Conservation (phyloP, 2,888 invertebrate species). For the Oscheius myriophilus region DNA sequence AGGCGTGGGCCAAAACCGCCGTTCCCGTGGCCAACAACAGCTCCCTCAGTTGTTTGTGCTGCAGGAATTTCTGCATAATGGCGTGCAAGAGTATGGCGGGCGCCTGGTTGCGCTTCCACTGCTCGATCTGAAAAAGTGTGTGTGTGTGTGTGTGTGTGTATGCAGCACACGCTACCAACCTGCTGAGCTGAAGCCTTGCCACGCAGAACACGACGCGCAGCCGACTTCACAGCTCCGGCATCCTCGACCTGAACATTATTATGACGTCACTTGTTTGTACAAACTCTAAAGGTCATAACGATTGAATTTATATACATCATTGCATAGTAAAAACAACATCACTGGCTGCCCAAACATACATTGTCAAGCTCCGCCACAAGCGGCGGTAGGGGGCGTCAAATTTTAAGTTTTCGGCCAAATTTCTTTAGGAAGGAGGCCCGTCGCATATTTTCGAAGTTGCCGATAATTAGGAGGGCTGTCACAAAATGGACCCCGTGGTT, state of each 20-base stretch:
- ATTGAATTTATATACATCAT: too few species aligned
- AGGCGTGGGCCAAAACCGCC: constrained; percentile 45
- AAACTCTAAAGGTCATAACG: too few species aligned
- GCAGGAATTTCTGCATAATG: constrained; percentile 41
- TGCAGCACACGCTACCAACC: not conserved
- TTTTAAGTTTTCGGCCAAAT: too few species aligned
- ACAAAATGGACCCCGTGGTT: too few species aligned
- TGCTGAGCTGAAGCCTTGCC: not conserved
- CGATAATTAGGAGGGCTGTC: too few species aligned
- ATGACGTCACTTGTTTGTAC: too few species aligned
- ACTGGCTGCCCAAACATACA: too few species aligned
- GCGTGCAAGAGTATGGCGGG: constrained; percentile 40
- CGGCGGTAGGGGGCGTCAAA: too few species aligned
- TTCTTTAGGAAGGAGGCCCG: too few species aligned
- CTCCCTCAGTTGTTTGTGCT: constrained; percentile 37
- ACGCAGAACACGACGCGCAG: not conserved
- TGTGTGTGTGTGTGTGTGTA: not conserved
- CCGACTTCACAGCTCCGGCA: not conserved
- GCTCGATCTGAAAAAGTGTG: constrained; percentile 30
- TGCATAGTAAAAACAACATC: too few species aligned
- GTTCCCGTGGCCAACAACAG: constrained; percentile 45
- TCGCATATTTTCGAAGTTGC: too few species aligned
- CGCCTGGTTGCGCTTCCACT: constrained; percentile 43
- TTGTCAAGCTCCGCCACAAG: too few species aligned
- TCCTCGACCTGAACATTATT: constrained; percentile 6